Base-by-base conservation (phyloP, 2,888 invertebrate species). In the Ctena decussata region DNA sequence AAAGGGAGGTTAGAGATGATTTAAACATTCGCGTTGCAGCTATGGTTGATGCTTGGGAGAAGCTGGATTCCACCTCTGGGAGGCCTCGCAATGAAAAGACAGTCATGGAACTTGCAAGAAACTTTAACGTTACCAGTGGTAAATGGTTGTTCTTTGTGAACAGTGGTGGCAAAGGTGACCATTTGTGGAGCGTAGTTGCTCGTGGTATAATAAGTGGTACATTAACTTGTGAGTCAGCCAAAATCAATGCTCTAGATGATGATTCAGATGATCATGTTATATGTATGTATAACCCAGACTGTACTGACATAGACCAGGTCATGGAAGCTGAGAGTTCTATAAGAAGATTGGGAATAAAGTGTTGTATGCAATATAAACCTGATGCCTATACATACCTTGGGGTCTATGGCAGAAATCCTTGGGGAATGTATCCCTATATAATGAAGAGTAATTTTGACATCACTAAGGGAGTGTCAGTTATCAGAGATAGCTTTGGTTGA, bases 251-350 rank as follows among this genome's bases (percentile, higher is more conserved):
- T 65, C 15, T 70, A n/a, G 32, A 18, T n/a, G 49, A 60, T 12
- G 41, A 74, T 46, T 15, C n/a, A 21, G 65, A 60, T 0, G 72
- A 69, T 18, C 91, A 92, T 82, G 89, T 89, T 0, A 84, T 91
- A 5, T 92, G 91, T 84, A 80, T 92, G 12, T 89, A 90, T 44
- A 91, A 89, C 70, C 35, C 84, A 18, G 86, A 91, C 77, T 92
- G 89, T 57, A 82, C 77, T 12, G 41, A 92, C 44, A 32, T 71
- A 15, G 89, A 90, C 12, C 82, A 91, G 60, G 90, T 91, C 12
- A 71, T 82, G 69, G 72, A 60, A 30, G 53, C 85, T 27, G 90
- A 90, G 46, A 70, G 77, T 39, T 87, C 85, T 24, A 85, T 92
- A 15, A 77, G 91, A n/a, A 81, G 74, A 11, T 53, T 81, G 37